Base-by-base conservation (phyloP, 2,888 invertebrate species). In the Papilio demoleus region DNA sequence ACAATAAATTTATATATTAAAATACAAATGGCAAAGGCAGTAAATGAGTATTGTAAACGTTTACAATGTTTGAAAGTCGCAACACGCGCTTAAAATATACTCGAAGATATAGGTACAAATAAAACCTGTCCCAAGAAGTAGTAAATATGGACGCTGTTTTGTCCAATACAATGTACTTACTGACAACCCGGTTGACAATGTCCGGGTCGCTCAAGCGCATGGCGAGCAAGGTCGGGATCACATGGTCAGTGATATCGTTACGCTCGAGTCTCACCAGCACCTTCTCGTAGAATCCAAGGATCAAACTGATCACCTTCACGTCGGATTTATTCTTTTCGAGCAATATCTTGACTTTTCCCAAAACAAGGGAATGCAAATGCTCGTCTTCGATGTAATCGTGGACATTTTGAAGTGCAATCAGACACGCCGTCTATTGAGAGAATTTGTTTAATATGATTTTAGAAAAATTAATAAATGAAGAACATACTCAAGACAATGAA, bases 161-260 rank as follows among this genome's bases (percentile, higher is more conserved):
- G 59, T 31, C 47, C 24, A 40, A 60, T 31, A 47, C 3, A 38
- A 50, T 14, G 62, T 92, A 97, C 98, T 97, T 95, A 99, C 99
- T 96, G 89, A 98, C 97, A 85, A 98, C 96, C 85, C 97, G 95
- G 84, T 96, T 94, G 74, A 97, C 95, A 77, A 98, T 96, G 81
- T 97, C 97, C 9, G 98, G 97, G 86, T 99, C 98, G 74, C 95
- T 95, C 61, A 98, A 94, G 72, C 96, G 95, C 77, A 98, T 97
- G 77, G 96, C 96, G 81, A 96, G 96, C 38, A 99, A 93, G 73
- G 99, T 94, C 0, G 98, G 98, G 74, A 99, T 94, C 58, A 99
- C 97, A 79, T 97, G 97, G 79, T 98, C 98, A 77, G 97, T 94
- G 70, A 99, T 96, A 86, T 97, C 97, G 70, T 95, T 94, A 80